Evolutionary conservation across 35 echinoderm and acorn worm species (phyloP), one percentile per base, ranked within the genome.

Genomic region (Stichopus chloronotus): DNA sequence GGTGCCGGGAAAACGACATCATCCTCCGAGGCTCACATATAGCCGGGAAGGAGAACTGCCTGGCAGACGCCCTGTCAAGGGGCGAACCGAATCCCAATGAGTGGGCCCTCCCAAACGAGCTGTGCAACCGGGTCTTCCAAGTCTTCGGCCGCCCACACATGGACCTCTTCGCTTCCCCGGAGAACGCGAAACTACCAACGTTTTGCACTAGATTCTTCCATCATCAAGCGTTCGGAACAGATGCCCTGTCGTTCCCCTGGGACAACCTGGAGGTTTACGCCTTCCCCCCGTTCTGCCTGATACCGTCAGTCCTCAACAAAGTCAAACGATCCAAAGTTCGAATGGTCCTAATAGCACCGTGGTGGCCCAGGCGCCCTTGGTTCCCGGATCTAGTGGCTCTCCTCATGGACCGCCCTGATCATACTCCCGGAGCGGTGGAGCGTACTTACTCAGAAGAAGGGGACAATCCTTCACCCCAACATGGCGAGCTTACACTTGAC

Each of bases 21-120:
- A 4, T 71, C 4, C 80, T 87, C 7, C 9, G 14, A 25, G 93
- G 93, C 8, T 80, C 61, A 22, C n/a, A n/a, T n/a, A n/a, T n/a
- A n/a, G n/a, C n/a, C n/a, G n/a, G 87, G 82, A 9, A 84, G 78
- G 60, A 88, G 76, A 57, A 6, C 78, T 9, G 30, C 3, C 5
- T 78, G 54, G 92, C 95, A 10, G 88, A 91, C 54, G 76, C 79
- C 2, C 79, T 96, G 23, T 96, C 95, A 55, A 68, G 94, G 14
- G 14, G 59, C 8, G 14, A 16, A 8, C 8, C 14, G 59, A 17
- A 19, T 19, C 61, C 61, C 11, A 65, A 65, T 14, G 61, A 19
- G 61, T 65, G 61, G 61, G 4, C 61, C n/a, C n/a, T n/a, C n/a
- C n/a, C 19, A 4, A 14, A 65, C 61, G 9, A 19, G 9, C 61